Base-by-base conservation (phyloP, 2,888 invertebrate genomes). In the Ypsolopha scabrella region DNA sequence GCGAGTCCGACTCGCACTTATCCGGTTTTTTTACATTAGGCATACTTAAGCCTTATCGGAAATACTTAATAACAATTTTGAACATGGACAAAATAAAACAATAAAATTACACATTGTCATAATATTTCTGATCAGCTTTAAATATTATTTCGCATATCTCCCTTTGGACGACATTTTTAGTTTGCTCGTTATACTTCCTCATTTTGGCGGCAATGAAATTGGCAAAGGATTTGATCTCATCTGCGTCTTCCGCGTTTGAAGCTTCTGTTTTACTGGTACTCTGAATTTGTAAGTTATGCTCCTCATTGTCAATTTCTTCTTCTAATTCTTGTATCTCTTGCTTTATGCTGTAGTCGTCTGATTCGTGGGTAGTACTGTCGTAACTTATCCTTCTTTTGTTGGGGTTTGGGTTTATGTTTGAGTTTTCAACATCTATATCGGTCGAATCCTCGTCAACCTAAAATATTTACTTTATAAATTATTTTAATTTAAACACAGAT, bases 141-240 rank as follows among this genome's bases (percentile, higher is more conserved):
- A 71, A 73, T 58, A 75, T 67, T 41, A 75, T 60, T 6, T 74
- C 64, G 54, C 69, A 72, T 51, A 75, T 72, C 6, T 65, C 68
- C 52, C 65, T 64, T 54, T 75, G 71, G 35, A 74, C 70, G 2
- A 60, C 57, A 37, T 68, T 69, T 54, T 68, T 67, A 0, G 66
- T 68, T 6, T 51, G 52, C 37, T 64, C 60, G 1, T 63, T 55
- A 51, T 73, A 74, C 52, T 65, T 71, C 53, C 63, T 72, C 71
- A 75, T 70, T 61, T 73, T 72, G 14, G 57, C 64, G 4, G 65
- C 65, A 51, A 74, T 62, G 52, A 73, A 74, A 13, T 64, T 61
- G 3, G 64, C 57, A 52, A 74, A 74, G 34, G 65, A 63, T 45
- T 54, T 57, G 6, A 72, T 72, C 57, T 73, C 75, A 3, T 72